Base-by-base conservation (phyloP, 92 coral and sea anemone genomes). In the Zoanthus sociatus region DNA sequence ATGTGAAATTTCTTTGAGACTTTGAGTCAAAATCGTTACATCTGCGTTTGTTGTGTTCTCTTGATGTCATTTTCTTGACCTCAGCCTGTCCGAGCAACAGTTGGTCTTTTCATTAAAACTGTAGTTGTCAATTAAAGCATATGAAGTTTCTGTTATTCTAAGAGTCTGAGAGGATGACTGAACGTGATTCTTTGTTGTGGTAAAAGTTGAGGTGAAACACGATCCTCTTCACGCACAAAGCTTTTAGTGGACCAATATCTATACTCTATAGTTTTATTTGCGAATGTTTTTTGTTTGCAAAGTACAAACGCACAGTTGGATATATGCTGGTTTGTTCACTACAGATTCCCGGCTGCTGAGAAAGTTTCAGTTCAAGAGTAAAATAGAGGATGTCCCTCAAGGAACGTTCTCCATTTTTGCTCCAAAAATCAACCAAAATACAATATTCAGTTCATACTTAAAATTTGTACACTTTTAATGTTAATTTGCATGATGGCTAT, bases 51-150 rank as follows among this genome's bases (percentile, higher is more conserved):
- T 77, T 18, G 44, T 77, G 79, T 31, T 20, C 26, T 16, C 54
- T 55, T 75, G 66, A 81, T 79, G 45, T 67, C 84, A 48, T 13
- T 64, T 69, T 20, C 73, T 44, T 69, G 72, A 14, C 71, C 14
- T 18, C 73, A 7, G 17, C 2, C 30, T 12, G 5, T 12, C 5
- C 20, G 15, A 76, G 64, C 63, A 32, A 32, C 44, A 76, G 81
- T 76, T 76, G 37, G 82, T 69, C 73, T 60, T n/a, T 81, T 54
- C 85, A 81, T 81, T 63, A 64, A 72, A 81, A 81, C 13, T 69
- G 6, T 9, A 14, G 21, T 61, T 61, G 17, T 18, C 3, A 32
- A 31, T 32, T 69, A 8, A 7, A 61, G 13, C 6, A 81, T 44
- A 64, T 68, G 14, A 66, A 66, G 15, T 26, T 26, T 79, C 54